phyloP scores from a whole-genome alignment of 2,797 vertebrate genomes.

The Tenualosa thibaudeaui region DNA sequence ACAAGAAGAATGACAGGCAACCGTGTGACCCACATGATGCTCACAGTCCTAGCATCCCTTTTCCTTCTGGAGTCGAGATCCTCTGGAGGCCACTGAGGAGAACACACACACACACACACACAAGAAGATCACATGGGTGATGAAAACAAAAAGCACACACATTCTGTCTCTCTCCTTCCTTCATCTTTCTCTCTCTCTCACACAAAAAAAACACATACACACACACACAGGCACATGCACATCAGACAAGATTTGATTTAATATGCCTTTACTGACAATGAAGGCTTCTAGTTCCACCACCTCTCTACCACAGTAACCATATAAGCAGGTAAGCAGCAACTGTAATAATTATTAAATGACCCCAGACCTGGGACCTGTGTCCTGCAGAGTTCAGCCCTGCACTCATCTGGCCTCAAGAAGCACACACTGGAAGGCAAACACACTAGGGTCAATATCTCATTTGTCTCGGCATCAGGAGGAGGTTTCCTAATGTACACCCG shows the following conservation, averaged over 20 bases:
- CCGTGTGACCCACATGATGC: conserved; percentile 33
- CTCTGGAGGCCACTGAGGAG: conserved; percentile 14
- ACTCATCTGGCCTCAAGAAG: too few species aligned
- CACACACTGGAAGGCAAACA: too few species aligned
- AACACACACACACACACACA: not conserved
- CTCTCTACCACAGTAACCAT: too few species aligned
- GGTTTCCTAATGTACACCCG: too few species aligned
- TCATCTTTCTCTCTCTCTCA: too few species aligned
- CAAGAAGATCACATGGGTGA: not conserved
- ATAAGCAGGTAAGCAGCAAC: not conserved
- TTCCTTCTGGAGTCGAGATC: conserved; percentile 5
- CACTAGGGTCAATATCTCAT: too few species aligned
- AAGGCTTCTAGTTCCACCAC: too few species aligned
- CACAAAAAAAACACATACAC: not conserved
- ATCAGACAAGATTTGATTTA: not conserved
- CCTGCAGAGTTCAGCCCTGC: too few species aligned
- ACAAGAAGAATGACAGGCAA: conserved; percentile 29
- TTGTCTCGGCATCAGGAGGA: too few species aligned
- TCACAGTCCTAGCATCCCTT: conserved; percentile 39
- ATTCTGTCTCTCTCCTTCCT: too few species aligned
- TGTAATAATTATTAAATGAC: not conserved
- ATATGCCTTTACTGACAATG: too few species aligned
- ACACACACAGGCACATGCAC: not conserved
- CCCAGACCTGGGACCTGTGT: too few species aligned
- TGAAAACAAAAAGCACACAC: not conserved